phyloP scores from a whole-genome alignment of 2,797 vertebrate species.

The Danio choprae region DNA sequence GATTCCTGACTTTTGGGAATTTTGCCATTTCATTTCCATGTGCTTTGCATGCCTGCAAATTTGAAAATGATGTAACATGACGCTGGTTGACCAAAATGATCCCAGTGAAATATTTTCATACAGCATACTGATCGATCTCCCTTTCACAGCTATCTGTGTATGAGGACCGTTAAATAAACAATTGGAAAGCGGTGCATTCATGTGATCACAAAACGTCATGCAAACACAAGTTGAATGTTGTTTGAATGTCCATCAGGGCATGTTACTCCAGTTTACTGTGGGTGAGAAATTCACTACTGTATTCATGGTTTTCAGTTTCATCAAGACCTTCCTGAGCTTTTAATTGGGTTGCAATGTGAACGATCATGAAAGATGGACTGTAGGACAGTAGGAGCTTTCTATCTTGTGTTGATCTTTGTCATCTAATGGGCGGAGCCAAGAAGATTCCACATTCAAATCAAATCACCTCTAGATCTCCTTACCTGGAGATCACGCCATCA shows the following conservation, averaged over 20 bases:
- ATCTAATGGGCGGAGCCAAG: conserved; percentile 9
- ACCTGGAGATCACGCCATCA: not conserved
- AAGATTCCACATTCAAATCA: not conserved
- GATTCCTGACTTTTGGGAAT: not conserved
- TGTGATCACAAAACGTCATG: not conserved
- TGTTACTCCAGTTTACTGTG: not conserved
- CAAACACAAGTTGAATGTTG: not conserved
- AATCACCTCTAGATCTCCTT: not conserved
- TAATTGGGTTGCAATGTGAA: not conserved
- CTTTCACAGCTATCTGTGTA: not conserved
- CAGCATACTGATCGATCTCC: not conserved
- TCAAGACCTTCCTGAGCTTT: not conserved
- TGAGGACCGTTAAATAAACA: not conserved
- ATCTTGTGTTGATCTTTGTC: not conserved
- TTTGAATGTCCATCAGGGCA: not conserved
- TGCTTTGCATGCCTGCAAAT: conserved; percentile 10
- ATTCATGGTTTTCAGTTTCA: not conserved
- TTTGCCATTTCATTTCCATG: not conserved
- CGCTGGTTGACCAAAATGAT: not conserved
- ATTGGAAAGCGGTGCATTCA: not conserved
- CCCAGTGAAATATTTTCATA: not conserved
- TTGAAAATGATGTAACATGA: not conserved
- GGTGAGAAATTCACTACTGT: not conserved
- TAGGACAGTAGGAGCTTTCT: not conserved
- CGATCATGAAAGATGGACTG: not conserved